Evolutionary conservation across 2,113 vertebrate genomes (phyloP).

Genomic region (Rafetus swinhoei): DNA sequence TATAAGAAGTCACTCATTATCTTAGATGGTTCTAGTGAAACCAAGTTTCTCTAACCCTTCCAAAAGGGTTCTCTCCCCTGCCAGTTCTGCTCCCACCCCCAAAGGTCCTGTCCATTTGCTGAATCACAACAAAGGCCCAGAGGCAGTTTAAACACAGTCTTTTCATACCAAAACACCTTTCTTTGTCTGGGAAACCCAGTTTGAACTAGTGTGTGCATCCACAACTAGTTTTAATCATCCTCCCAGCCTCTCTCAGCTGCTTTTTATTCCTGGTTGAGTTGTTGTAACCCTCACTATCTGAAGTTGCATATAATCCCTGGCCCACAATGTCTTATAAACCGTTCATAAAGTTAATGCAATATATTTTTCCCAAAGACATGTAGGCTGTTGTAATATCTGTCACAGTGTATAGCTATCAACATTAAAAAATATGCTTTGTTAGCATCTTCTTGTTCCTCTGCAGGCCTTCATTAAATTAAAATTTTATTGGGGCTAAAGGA

Average conservation of each 20-base stretch:
- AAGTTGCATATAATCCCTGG: neutral
- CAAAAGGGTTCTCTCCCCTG: neutral
- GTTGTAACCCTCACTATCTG: neutral
- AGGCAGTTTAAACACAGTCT: neutral
- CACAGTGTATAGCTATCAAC: constrained; percentile 15
- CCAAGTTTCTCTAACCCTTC: neutral
- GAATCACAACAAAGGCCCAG: neutral
- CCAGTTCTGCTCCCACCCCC: too few relatives aligned
- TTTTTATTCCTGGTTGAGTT: neutral
- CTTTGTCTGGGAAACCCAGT: neutral
- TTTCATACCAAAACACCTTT: neutral
- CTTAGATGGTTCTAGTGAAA: neutral
- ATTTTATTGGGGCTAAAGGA: constrained; percentile 7
- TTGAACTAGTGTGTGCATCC: neutral
- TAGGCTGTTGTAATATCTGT: neutral
- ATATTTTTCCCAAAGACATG: neutral
- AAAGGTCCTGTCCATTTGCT: neutral
- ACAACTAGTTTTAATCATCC: neutral
- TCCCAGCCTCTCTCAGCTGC: neutral
- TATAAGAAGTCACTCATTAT: neutral
- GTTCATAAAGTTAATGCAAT: neutral
- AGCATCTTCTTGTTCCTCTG: constrained; percentile 27
- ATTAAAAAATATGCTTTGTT: constrained; percentile 38
- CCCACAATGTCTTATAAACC: neutral
- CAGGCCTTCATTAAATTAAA: constrained; percentile 7